phyloP scores from a whole-genome alignment of 2,888 invertebrate genomes.

The Diloba caeruleocephala region DNA sequence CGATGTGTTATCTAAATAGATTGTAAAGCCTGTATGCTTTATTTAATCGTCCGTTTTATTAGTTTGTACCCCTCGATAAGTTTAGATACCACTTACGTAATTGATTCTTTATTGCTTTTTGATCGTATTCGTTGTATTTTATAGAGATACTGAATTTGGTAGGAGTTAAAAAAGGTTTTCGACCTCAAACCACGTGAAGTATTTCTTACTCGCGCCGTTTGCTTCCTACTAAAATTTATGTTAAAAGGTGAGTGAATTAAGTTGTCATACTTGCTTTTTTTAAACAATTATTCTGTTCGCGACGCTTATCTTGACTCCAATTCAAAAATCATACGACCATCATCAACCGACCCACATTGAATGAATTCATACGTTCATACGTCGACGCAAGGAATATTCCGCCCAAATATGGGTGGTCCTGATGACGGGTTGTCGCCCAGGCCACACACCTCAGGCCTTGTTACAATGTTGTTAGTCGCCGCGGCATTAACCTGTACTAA shows the following conservation, averaged over 20 bases:
- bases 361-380: constrained; percentile 11
- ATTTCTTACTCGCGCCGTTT: too few species aligned
- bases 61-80: constrained; percentile 42
- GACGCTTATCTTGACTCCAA: background rate
- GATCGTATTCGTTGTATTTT: constrained; percentile 30
- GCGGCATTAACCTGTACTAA: constrained; percentile 59
- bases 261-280: too few species aligned
- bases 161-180: too few species aligned
- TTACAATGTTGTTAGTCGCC: constrained; percentile 61
- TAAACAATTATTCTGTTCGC: background rate
- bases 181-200: too few species aligned
- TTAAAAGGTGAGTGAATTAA: too few species aligned
- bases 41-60: constrained; percentile 48
- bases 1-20: constrained; percentile 72
- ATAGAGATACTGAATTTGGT: too few species aligned
- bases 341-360: background rate
- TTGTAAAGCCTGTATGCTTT: constrained; percentile 58
- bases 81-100: constrained; percentile 39
- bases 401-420: constrained; percentile 64
- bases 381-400: constrained; percentile 24
- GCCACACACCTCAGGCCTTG: constrained; percentile 63
- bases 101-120: constrained; percentile 54
- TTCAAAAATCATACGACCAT: background rate
- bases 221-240: too few species aligned
- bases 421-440: constrained; percentile 53